Percentiles rank a stretch among this genome's conserved stretches.
These are phyloP conservation scores for Amphiprion clarkii DNA, from an alignment of 2,797 vertebrate species.

Conservation along the genomic window DNA sequence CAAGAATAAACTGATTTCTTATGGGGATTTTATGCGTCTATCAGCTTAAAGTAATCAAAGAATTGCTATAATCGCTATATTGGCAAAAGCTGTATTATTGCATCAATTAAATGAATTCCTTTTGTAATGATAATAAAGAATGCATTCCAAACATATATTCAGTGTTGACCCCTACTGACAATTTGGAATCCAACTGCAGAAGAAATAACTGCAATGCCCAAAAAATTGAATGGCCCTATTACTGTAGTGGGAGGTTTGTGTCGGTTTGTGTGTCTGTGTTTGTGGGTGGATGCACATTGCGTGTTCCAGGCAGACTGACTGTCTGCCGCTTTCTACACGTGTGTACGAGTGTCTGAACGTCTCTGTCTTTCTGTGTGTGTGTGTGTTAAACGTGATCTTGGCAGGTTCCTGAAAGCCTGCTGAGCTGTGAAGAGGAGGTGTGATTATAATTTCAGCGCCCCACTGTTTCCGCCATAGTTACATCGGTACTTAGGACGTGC, in stretches of 20 bases:
- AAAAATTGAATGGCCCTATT: conserved; percentile 18
- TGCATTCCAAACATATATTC: background rate
- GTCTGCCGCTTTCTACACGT: conserved; percentile 43
- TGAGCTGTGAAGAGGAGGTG: conserved; percentile 74
- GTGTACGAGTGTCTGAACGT: conserved; percentile 38
- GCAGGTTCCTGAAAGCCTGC: conserved; percentile 68
- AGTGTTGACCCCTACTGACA: conserved; percentile 13
- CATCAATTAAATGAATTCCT: conserved; percentile 23
- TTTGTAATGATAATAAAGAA: conserved; percentile 7
- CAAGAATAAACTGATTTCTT: conserved; percentile 40
- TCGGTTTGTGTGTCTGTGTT: conserved; percentile 2
- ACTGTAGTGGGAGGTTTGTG: conserved; percentile 8
- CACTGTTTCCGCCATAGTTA: conserved; percentile 66
- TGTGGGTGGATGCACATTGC: conserved; percentile 18
- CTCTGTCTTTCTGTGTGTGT: conserved; percentile 37
- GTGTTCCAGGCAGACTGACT: conserved; percentile 31
- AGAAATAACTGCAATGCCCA: conserved; percentile 3
- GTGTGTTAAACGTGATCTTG: conserved; percentile 71
- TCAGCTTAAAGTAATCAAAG: conserved; percentile 34
- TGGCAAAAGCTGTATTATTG: conserved; percentile 28
- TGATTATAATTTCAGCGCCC: conserved; percentile 76
- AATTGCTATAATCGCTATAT: conserved; percentile 26
- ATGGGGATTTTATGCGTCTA: conserved; percentile 28
- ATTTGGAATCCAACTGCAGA: conserved; percentile 12
- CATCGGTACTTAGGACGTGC: conserved; percentile 59